Evolutionary conservation across 1,140 invertebrate genomes (phyloP).

Genomic region (Venustaconcha ellipsiformis): DNA sequence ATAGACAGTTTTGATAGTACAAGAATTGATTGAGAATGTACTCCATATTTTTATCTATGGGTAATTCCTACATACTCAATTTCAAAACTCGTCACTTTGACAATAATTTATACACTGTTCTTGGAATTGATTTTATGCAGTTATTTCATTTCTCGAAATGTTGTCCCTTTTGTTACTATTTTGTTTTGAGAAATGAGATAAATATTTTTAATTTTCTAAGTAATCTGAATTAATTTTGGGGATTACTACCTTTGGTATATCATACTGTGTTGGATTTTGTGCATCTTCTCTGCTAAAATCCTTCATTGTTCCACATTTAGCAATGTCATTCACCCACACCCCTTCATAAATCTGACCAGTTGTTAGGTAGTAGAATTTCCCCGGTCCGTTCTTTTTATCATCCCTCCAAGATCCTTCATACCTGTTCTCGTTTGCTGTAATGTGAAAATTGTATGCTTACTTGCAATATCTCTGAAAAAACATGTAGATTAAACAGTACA

Average conservation of each 20-base stretch:
- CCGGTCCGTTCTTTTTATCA: slow-evolving; percentile 69
- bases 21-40: no score
- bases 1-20: no score
- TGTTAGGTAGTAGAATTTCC: slow-evolving; percentile 69
- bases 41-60: no score
- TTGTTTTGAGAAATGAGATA: background rate
- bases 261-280: slow-evolving; percentile 66
- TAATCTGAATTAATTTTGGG: background rate
- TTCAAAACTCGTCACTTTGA: background rate
- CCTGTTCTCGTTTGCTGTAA: slow-evolving; percentile 68
- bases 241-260: slow-evolving; percentile 64
- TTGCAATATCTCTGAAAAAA: no score
- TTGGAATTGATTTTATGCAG: background rate
- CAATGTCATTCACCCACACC: slow-evolving; percentile 68
- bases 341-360: slow-evolving; percentile 69
- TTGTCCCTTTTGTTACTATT: background rate
- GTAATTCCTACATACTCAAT: no score
- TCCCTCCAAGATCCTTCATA: slow-evolving; percentile 70
- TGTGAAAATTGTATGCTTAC: background rate
- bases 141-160: background rate
- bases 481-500: no score
- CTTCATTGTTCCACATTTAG: slow-evolving; percentile 68
- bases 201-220: background rate
- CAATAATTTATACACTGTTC: background rate
- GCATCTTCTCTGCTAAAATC: slow-evolving; percentile 68